Percentiles rank a stretch among this genome's conserved stretches.
phyloP scores from a whole-genome alignment of 2,888 invertebrate genomes.

The Cryptus armator region DNA sequence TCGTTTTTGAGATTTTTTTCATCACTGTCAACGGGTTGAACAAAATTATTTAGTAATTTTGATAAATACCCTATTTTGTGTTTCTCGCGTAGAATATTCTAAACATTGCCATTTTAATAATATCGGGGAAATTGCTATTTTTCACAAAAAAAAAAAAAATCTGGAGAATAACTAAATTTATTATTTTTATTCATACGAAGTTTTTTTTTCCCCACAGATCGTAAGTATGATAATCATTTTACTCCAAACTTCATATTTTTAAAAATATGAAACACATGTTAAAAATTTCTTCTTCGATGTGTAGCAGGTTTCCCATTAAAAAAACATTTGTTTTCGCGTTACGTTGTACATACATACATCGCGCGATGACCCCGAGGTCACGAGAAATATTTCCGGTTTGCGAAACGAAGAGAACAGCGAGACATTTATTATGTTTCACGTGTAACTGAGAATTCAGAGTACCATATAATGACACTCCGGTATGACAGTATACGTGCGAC shows the following conservation, averaged over 20 bases:
- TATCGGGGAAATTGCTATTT: too few species aligned
- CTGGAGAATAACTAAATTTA: too few species aligned
- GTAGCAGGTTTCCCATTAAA: not conserved
- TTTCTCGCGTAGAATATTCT: not conserved
- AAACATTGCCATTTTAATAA: not conserved
- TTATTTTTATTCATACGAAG: not conserved
- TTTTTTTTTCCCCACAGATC: not conserved
- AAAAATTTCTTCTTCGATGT: too few species aligned
- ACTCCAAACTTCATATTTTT: not conserved
- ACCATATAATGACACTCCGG: conserved; percentile 17
- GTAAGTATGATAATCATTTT: not conserved
- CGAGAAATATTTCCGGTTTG: conserved; percentile 38
- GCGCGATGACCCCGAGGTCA: not conserved
- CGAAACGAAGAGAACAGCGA: conserved; percentile 1
- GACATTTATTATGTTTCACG: conserved; percentile 11
- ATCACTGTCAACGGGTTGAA: too few species aligned
- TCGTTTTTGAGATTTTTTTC: too few species aligned
- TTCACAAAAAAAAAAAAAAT: too few species aligned
- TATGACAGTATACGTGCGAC: conserved; percentile 42
- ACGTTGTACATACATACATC: not conserved
- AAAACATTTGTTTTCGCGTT: not conserved
- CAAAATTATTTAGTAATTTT: too few species aligned
- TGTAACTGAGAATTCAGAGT: conserved; percentile 42
- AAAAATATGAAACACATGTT: too few species aligned
- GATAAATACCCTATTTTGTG: not conserved